These are phyloP conservation scores for Parapristionchus giblindavisi DNA, from an alignment of 2,888 invertebrate genomes.

Conservation along the genomic window DNA sequence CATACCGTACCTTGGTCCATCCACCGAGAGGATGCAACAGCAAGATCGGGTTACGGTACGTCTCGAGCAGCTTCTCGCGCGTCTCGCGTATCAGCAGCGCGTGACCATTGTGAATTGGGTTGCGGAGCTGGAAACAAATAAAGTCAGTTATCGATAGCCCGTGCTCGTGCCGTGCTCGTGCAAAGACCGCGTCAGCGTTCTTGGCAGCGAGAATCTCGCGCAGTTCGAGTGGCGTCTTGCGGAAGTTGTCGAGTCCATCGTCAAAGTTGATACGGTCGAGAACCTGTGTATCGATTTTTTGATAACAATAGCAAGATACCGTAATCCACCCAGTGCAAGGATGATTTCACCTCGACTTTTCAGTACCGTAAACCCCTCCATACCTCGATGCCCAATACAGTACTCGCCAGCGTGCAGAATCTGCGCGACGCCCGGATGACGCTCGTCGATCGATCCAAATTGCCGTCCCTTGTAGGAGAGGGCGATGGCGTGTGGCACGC, in stretches of 20 bases:
- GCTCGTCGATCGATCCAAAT: slow-evolving; percentile 77
- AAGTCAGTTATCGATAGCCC: neutral
- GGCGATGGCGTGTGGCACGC: slow-evolving; percentile 58
- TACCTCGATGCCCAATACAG: slow-evolving; percentile 87
- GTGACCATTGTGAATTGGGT: slow-evolving; percentile 99
- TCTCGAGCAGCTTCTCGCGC: slow-evolving; percentile 80
- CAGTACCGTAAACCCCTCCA: too few species aligned
- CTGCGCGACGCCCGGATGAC: slow-evolving; percentile 76
- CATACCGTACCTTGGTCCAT: slow-evolving; percentile 44
- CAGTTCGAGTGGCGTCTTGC: slow-evolving; percentile 92
- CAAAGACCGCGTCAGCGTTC: slow-evolving; percentile 93
- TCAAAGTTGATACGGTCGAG: slow-evolving; percentile 88
- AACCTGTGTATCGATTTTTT: slow-evolving; percentile 75
- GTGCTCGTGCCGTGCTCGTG: slow-evolving; percentile 90
- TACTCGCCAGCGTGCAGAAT: slow-evolving; percentile 92
- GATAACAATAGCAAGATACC: too few species aligned
- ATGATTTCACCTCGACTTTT: too few species aligned
- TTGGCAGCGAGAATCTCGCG: slow-evolving; percentile 80
- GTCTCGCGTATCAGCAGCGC: slow-evolving; percentile 96
- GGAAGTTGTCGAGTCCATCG: slow-evolving; percentile 91
- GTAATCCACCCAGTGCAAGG: too few species aligned
- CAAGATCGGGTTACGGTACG: slow-evolving; percentile 91
- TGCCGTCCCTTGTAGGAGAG: slow-evolving; percentile 77
- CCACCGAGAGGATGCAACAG: slow-evolving; percentile 86
- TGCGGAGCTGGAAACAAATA: slow-evolving; percentile 76